Conservation (phyloP, 2,113 vertebrate species). For the Clarias macrocephalus region DNA sequence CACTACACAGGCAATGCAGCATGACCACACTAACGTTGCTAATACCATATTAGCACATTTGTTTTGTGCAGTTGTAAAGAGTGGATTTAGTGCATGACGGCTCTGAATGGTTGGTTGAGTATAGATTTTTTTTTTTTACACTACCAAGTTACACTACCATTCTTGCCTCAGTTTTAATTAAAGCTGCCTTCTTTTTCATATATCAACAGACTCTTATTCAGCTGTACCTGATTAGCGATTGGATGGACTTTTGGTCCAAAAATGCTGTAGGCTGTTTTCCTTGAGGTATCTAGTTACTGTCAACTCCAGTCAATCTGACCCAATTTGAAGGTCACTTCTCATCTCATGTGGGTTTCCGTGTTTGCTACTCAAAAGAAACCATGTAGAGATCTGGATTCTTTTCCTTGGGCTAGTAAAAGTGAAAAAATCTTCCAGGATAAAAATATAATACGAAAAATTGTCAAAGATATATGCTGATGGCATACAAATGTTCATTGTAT, state of each 20-base stretch:
- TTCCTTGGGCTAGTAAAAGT: neutral
- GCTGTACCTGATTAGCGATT: neutral
- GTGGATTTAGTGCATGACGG: neutral
- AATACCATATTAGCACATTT: neutral
- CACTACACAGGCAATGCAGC: neutral
- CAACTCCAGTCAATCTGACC: conserved; percentile 18
- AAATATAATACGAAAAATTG: neutral
- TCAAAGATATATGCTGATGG: neutral
- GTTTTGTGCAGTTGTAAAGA: neutral
- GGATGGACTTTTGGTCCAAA: neutral
- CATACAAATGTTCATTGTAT: neutral
- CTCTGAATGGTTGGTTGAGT: neutral
- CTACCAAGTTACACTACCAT: neutral
- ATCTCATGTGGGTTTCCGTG: neutral
- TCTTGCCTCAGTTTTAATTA: neutral
- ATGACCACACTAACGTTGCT: neutral
- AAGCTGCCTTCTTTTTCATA: neutral
- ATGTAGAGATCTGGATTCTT: neutral
- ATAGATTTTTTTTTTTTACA: neutral
- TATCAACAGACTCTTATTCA: neutral
- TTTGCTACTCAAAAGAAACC: neutral
- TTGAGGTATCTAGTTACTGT: neutral
- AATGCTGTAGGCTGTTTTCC: conserved; percentile 9
- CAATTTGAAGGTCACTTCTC: neutral
- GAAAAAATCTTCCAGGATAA: neutral